Percentiles rank a stretch among this genome's conserved stretches.
phyloP scores from a whole-genome alignment of 1,140 invertebrate species.

The Physella acuta region DNA sequence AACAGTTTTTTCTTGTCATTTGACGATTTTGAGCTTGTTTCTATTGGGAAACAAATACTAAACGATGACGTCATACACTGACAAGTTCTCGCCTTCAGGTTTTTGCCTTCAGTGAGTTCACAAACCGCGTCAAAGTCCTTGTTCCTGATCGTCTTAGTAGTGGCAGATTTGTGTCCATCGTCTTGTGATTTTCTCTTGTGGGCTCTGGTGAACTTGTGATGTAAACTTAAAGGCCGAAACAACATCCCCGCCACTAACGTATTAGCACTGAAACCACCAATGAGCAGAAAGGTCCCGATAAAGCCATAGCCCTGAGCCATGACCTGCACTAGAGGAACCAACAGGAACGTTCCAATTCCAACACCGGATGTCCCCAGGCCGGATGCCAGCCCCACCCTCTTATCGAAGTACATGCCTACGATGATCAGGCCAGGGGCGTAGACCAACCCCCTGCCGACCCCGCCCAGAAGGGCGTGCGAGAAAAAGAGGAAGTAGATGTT shows the following conservation, averaged over 20 bases:
- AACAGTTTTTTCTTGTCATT: conserved; percentile 28
- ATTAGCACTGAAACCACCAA: conserved; percentile 29
- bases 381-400: conserved; percentile 42
- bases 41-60: conserved; percentile 17
- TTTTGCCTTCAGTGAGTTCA: conserved; percentile 16
- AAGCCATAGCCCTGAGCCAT: conserved; percentile 35
- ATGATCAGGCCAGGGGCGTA: conserved; percentile 44
- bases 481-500: conserved; percentile 77
- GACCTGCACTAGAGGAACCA: conserved; percentile 49
- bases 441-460: conserved; percentile 28
- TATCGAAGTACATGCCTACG: conserved; percentile 48
- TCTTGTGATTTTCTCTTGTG: conserved; percentile 31
- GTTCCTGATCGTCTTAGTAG: conserved; percentile 17
- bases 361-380: conserved; percentile 55
- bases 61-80: conserved; percentile 6
- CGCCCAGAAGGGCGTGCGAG: conserved; percentile 76
- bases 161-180: conserved; percentile 31
- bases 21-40: conserved; percentile 8
- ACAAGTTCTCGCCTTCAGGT: background rate
- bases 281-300: conserved; percentile 30
- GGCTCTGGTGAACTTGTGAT: conserved; percentile 22
- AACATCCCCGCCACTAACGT: conserved; percentile 30
- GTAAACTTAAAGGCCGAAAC: conserved; percentile 38
- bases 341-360: conserved; percentile 52
- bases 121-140: conserved; percentile 6